These are phyloP conservation scores for Trinorchestia longiramus DNA, from an alignment of 1,140 invertebrate species.

Conservation along the genomic window DNA sequence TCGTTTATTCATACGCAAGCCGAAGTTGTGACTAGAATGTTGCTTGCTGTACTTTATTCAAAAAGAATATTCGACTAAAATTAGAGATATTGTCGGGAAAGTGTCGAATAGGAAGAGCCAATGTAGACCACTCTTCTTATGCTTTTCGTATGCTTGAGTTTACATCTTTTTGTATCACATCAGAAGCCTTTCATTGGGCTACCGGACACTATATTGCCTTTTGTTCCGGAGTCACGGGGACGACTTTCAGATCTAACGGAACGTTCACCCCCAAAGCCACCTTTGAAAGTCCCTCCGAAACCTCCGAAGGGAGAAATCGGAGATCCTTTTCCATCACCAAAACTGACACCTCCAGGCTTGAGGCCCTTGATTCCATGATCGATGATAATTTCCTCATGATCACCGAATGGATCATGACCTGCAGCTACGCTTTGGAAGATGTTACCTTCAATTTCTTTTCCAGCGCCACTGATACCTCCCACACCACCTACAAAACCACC, in stretches of 20 bases:
- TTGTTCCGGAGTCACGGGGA: background rate
- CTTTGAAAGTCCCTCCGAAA: background rate
- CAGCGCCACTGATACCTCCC: background rate
- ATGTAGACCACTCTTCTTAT: background rate
- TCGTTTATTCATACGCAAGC: background rate
- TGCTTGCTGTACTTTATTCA: background rate
- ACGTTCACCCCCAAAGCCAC: background rate
- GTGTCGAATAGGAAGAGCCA: background rate
- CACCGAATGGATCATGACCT: constrained; percentile 46
- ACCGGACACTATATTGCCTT: constrained; percentile 13
- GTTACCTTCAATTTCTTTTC: background rate
- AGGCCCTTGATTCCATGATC: constrained; percentile 37
- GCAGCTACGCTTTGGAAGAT: background rate
- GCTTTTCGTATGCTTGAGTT: constrained; percentile 9
- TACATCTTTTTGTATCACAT: background rate
- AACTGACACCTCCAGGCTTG: constrained; percentile 6
- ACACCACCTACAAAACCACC: background rate
- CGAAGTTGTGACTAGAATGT: constrained; percentile 42
- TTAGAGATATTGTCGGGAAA: background rate
- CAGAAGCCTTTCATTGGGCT: background rate
- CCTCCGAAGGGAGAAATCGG: constrained; percentile 25
- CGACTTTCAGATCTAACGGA: background rate
- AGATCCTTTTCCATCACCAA: constrained; percentile 41
- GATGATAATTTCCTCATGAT: constrained; percentile 45
- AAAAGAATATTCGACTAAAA: background rate